phyloP scores from a whole-genome alignment of 1,140 invertebrate genomes.

The Ceratina australensis region DNA sequence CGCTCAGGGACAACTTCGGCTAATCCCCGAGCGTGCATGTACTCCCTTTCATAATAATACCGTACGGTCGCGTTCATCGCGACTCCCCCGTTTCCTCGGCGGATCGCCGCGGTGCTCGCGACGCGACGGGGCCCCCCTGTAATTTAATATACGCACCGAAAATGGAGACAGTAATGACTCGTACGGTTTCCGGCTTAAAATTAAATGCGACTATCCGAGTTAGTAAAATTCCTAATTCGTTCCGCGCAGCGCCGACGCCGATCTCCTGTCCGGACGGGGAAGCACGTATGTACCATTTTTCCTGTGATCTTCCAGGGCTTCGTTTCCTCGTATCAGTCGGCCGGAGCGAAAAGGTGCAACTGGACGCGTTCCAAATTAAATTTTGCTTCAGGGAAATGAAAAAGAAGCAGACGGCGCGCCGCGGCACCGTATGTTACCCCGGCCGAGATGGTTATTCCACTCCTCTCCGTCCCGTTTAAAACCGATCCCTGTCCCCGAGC shows the following conservation, averaged over 20 bases:
- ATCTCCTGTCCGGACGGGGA: slow-evolving; percentile 57
- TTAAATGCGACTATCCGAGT: slow-evolving; percentile 79
- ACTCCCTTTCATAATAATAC: slow-evolving; percentile 58
- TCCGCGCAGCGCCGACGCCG: slow-evolving; percentile 56
- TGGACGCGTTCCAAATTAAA: slow-evolving; percentile 79
- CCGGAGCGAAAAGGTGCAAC: slow-evolving; percentile 69
- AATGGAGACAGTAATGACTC: slow-evolving; percentile 77
- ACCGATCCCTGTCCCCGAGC: neutral
- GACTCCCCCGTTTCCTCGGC: slow-evolving; percentile 24
- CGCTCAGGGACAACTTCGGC: slow-evolving; percentile 54
- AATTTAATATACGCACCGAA: slow-evolving; percentile 77
- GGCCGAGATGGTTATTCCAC: slow-evolving; percentile 4
- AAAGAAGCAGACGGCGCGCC: slow-evolving; percentile 66
- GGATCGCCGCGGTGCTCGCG: slow-evolving; percentile 41
- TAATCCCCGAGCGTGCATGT: slow-evolving; percentile 64
- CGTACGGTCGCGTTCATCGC: slow-evolving; percentile 18
- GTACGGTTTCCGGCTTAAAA: slow-evolving; percentile 80
- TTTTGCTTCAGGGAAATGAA: slow-evolving; percentile 68
- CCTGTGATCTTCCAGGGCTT: slow-evolving; percentile 78
- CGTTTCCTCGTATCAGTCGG: slow-evolving; percentile 66
- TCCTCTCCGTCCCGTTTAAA: neutral
- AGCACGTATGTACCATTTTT: slow-evolving; percentile 75
- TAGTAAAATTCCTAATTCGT: slow-evolving; percentile 80
- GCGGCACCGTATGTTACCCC: slow-evolving; percentile 21
- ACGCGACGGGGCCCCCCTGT: slow-evolving; percentile 57